Percentiles rank a stretch among this genome's conserved stretches.
These are phyloP conservation scores for Semnopithecus entellus DNA, from an alignment of 2,113 vertebrate genomes.

Conservation along the genomic window DNA sequence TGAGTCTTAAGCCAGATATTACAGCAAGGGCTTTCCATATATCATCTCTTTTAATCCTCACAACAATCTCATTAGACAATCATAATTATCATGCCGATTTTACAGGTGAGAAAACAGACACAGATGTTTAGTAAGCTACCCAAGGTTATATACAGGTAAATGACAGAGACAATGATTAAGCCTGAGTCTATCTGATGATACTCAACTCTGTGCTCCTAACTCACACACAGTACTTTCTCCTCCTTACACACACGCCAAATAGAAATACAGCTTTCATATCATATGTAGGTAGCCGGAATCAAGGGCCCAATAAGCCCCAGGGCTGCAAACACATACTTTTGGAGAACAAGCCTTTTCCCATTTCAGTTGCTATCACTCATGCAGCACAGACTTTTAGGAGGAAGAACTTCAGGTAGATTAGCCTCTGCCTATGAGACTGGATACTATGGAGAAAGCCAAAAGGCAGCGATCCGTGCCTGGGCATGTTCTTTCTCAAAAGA, in stretches of 20 bases:
- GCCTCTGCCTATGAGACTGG: background rate
- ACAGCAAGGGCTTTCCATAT: background rate
- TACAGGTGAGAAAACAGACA: background rate
- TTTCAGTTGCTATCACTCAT: background rate
- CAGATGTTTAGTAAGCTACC: background rate
- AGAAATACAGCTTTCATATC: background rate
- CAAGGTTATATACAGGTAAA: background rate
- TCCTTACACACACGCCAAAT: background rate
- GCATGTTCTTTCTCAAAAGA: background rate
- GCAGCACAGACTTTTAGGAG: background rate
- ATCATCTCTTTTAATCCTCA: slow-evolving; percentile 22
- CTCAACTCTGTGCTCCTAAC: background rate
- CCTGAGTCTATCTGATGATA: background rate
- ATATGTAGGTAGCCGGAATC: background rate
- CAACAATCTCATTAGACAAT: background rate
- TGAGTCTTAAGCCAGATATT: background rate
- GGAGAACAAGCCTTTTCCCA: background rate
- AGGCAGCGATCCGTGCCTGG: background rate
- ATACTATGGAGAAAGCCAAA: background rate
- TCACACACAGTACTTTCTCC: background rate
- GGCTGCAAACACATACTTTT: background rate
- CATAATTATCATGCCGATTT: background rate
- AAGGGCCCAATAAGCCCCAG: background rate
- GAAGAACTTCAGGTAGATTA: background rate
- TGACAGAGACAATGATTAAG: background rate